These are phyloP conservation scores for Drosophila santomea DNA, from an alignment of 1,140 invertebrate species.

Conservation along the genomic window DNA sequence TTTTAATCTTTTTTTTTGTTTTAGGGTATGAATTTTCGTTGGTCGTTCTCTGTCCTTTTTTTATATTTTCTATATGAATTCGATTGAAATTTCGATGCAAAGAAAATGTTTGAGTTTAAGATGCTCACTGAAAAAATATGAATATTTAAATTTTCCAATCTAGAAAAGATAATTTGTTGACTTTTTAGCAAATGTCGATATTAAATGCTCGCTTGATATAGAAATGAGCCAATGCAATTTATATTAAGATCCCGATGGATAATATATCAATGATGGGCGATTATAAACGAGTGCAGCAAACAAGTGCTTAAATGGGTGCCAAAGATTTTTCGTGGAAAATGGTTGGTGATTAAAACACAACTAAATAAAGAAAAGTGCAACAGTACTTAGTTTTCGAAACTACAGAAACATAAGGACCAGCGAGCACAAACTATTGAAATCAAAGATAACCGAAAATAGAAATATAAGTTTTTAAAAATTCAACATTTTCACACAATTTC, in stretches of 20 bases:
- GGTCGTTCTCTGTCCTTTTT: constrained; percentile 18
- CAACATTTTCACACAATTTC: constrained; percentile 73
- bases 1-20: not conserved
- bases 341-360: constrained; percentile 19
- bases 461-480: constrained; percentile 42
- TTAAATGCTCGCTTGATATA: constrained; percentile 52
- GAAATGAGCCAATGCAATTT: constrained; percentile 26
- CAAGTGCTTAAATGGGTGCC: constrained; percentile 51
- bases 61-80: constrained; percentile 15
- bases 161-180: constrained; percentile 3
- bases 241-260: not conserved
- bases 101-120: constrained; percentile 62
- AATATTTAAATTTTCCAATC: constrained; percentile 38
- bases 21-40: not conserved
- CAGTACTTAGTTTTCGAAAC: constrained; percentile 39
- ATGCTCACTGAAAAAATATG: constrained; percentile 20
- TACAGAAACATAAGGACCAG: constrained; percentile 55
- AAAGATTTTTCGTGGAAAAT: constrained; percentile 22
- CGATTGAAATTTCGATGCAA: constrained; percentile 21
- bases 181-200: constrained; percentile 24
- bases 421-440: constrained; percentile 57
- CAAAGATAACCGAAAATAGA: constrained; percentile 24
- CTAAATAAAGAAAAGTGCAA: constrained; percentile 48
- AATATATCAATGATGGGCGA: constrained; percentile 41
- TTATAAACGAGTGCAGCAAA: constrained; percentile 29